Evolutionary conservation across 92 coral and sea anemone genomes (phyloP).

Genomic region (Paragorgia papillata): DNA sequence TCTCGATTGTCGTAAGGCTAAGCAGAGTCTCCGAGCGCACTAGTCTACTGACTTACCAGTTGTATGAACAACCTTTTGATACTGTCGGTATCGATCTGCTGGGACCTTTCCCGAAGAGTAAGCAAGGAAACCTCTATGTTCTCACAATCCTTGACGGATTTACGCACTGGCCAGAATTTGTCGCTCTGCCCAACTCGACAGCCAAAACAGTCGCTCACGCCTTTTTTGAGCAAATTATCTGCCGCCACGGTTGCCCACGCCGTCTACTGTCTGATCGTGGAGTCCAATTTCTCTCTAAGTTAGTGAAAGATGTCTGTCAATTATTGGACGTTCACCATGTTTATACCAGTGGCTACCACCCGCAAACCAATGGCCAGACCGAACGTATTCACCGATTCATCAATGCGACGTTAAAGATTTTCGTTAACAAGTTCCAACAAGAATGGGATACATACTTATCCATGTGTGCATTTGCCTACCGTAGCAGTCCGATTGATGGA

Average conservation of each 20-base stretch:
- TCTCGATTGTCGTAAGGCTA: constrained; percentile 38
- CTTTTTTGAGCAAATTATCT: constrained; percentile 1
- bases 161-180: constrained; percentile 35
- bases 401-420: constrained; percentile 22
- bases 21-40: constrained; percentile 18
- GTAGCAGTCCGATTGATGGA: constrained; percentile 29
- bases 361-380: constrained; percentile 32
- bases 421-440: constrained; percentile 22
- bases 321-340: constrained; percentile 14
- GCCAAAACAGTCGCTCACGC: neutral
- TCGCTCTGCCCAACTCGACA: constrained; percentile 1
- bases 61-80: constrained; percentile 27
- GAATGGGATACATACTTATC: constrained; percentile 28
- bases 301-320: neutral
- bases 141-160: constrained; percentile 15
- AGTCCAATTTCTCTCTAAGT: neutral
- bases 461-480: constrained; percentile 33
- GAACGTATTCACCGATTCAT: constrained; percentile 35
- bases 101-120: constrained; percentile 26
- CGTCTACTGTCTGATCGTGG: constrained; percentile 7
- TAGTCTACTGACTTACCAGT: constrained; percentile 9
- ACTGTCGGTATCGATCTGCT: constrained; percentile 26
- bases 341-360: constrained; percentile 32
- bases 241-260: constrained; percentile 21
- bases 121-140: constrained; percentile 24